Conservation (phyloP, 2,113 vertebrate genomes). For the Lepidothrix coronata region DNA sequence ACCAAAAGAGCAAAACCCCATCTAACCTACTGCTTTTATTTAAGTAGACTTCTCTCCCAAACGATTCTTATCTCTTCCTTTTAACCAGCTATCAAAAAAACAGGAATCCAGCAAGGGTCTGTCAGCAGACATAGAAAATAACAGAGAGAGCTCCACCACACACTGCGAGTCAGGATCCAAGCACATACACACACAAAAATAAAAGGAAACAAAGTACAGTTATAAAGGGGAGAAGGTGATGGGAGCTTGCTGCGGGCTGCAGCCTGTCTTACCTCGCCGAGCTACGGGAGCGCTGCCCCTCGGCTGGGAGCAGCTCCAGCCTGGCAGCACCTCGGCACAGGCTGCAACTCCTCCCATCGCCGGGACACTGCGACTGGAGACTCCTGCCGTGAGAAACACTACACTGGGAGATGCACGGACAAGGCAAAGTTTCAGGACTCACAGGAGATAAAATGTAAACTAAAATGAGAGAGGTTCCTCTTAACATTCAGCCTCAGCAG, state of each 20-base stretch:
- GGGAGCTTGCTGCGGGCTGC: neutral
- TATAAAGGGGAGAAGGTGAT: neutral
- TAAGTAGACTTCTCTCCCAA: neutral
- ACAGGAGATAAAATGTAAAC: rapidly evolving
- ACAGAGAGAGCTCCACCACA: neutral
- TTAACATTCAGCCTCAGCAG: rapidly evolving
- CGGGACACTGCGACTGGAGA: neutral
- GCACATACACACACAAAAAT: rapidly evolving
- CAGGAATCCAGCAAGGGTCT: neutral
- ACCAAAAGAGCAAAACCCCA: neutral
- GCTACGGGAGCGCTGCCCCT: neutral
- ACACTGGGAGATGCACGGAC: rapidly evolving
- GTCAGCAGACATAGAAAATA: neutral
- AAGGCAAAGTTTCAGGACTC: neutral
- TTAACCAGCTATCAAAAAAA: neutral
- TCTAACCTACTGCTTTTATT: neutral
- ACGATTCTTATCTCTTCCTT: neutral
- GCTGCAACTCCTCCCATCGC: neutral
- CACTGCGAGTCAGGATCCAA: rapidly evolving
- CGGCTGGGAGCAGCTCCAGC: neutral
- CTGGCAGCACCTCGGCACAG: neutral
- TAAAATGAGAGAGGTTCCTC: neutral
- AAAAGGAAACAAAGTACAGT: rapidly evolving
- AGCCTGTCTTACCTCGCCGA: neutral
- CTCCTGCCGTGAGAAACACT: neutral